Conservation (phyloP, 2,113 vertebrate species). For the Melanerpes formicivorus region DNA sequence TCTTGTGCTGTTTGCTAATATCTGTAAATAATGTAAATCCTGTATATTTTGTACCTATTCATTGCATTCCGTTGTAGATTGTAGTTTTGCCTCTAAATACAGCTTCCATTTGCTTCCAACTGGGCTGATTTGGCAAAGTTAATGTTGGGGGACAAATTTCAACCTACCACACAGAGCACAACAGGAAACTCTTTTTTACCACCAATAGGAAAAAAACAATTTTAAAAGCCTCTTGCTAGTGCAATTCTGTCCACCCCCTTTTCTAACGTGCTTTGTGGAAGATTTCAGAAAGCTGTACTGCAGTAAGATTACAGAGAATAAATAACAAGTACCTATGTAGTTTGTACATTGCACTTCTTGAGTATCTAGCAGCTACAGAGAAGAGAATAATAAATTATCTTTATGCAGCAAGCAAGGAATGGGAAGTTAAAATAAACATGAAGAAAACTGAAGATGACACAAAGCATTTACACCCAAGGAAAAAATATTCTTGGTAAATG, state of each 20-base stretch:
- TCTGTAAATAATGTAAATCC: too few relatives aligned
- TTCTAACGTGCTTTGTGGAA: not conserved
- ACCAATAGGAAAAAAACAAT: not conserved
- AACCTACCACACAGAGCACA: not conserved
- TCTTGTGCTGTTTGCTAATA: too few relatives aligned
- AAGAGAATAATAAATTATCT: slow-evolving; percentile 36
- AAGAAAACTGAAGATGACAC: slow-evolving; percentile 30
- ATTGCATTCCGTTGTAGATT: too few relatives aligned
- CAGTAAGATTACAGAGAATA: slow-evolving; percentile 7
- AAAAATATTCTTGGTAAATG: slow-evolving; percentile 26
- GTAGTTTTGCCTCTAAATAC: too few relatives aligned
- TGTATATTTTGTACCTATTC: too few relatives aligned
- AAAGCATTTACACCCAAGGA: not conserved
- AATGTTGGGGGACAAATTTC: too few relatives aligned
- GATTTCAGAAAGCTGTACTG: not conserved
- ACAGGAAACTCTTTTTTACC: not conserved
- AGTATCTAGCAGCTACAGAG: not conserved
- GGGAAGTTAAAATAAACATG: not conserved
- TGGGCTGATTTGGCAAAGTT: too few relatives aligned
- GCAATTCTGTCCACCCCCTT: not conserved
- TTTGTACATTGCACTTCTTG: slow-evolving; percentile 19
- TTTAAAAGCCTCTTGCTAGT: not conserved
- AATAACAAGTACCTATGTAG: not conserved
- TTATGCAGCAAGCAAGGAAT: slow-evolving; percentile 13
- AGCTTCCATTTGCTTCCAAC: too few relatives aligned